A percentile compares a stretch with the other conserved stretches of the same genome.
Evolutionary conservation across 2,797 vertebrate genomes (phyloP).

Genomic region (Alca torda): DNA sequence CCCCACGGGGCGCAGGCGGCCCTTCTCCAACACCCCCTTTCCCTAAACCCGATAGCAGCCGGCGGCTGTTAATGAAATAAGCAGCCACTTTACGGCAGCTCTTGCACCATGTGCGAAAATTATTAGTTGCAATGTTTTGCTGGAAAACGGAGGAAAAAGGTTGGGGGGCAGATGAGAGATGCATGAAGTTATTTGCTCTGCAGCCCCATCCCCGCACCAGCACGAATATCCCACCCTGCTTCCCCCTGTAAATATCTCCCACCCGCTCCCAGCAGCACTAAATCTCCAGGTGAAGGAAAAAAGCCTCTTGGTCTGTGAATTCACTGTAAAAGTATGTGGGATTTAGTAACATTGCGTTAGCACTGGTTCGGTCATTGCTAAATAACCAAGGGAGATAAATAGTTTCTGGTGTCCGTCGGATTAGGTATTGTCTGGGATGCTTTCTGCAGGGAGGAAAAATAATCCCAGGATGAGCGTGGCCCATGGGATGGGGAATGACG

Average conservation of each 20-base stretch:
- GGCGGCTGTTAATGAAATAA: constrained; percentile 77
- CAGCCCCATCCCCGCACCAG: background rate
- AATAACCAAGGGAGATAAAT: constrained; percentile 24
- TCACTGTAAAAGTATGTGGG: background rate
- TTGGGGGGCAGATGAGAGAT: background rate
- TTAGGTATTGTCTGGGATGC: constrained; percentile 49
- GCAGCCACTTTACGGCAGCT: constrained; percentile 72
- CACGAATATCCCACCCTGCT: background rate
- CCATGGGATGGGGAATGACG: background rate
- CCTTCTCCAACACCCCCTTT: constrained; percentile 82
- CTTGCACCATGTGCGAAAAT: constrained; percentile 64
- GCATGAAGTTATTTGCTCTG: background rate
- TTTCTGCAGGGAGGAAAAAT: background rate
- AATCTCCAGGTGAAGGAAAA: constrained; percentile 24
- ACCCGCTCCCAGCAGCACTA: background rate
- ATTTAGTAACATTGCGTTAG: background rate
- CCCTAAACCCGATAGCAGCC: constrained; percentile 78
- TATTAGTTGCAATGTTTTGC: background rate
- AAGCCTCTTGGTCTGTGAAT: background rate
- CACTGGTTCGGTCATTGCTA: background rate
- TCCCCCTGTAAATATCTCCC: background rate
- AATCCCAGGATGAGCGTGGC: background rate
- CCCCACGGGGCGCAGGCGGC: constrained; percentile 77
- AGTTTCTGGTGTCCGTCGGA: background rate
- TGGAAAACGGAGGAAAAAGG: background rate